phyloP scores from a whole-genome alignment of 2,888 invertebrate genomes.

The Athalia circularis region DNA sequence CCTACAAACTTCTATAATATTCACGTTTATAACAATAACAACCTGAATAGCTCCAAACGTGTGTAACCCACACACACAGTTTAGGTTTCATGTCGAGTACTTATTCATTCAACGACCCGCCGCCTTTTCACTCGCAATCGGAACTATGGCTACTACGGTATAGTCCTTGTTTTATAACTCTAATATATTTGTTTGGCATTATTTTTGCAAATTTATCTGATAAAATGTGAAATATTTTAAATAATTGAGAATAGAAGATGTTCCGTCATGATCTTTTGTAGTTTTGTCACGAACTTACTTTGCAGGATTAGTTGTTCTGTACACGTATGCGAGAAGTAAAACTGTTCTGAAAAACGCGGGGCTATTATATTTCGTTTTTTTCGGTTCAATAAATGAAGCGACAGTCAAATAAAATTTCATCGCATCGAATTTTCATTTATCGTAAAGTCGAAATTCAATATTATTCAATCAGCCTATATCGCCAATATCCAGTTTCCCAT shows the following conservation, averaged over 20 bases:
- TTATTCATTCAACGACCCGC: slow-evolving; percentile 25
- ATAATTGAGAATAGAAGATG: too few relatives aligned
- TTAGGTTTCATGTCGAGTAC: not conserved
- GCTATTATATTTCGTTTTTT: not conserved
- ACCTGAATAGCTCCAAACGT: slow-evolving; percentile 6
- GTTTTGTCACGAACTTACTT: too few relatives aligned
- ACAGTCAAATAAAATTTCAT: not conserved
- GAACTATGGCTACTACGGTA: not conserved
- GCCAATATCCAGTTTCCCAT: not conserved
- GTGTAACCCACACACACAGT: not conserved
- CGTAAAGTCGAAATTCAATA: slow-evolving; percentile 10
- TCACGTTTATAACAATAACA: slow-evolving; percentile 18
- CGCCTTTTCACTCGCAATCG: not conserved
- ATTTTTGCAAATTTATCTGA: too few relatives aligned
- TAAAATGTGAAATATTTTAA: too few relatives aligned
- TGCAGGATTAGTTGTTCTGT: too few relatives aligned
- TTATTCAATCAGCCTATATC: not conserved
- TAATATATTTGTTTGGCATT: too few relatives aligned
- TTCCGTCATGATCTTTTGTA: too few relatives aligned
- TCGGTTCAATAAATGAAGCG: slow-evolving; percentile 19
- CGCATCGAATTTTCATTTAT: slow-evolving; percentile 13
- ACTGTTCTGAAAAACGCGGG: too few relatives aligned
- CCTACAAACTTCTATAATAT: slow-evolving; percentile 26
- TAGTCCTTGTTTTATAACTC: too few relatives aligned
- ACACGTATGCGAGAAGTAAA: too few relatives aligned